Conservation (phyloP, 2,888 invertebrate species). For the Perizoma affinitatum region DNA sequence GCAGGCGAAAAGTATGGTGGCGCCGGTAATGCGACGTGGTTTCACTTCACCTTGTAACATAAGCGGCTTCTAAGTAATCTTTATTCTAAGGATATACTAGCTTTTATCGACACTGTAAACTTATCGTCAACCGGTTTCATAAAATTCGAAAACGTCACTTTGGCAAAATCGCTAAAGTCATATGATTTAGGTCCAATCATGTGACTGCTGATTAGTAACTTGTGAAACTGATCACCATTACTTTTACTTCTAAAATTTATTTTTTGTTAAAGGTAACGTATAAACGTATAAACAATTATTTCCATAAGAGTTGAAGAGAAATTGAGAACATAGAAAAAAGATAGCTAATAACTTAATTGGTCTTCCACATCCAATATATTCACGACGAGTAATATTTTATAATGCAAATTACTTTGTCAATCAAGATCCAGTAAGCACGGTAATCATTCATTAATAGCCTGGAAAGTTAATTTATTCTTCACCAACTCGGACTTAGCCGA, state of each 20-base stretch:
- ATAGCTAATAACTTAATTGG: constrained; percentile 3
- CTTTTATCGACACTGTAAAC: constrained; percentile 11
- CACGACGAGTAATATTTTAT: constrained; percentile 3
- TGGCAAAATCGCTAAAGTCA: constrained; percentile 1
- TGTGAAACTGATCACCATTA: no score
- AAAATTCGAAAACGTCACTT: neutral
- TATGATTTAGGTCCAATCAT: constrained; percentile 1
- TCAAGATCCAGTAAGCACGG: constrained; percentile 17
- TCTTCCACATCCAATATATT: no score
- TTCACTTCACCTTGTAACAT: no score
- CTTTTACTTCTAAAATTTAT: no score
- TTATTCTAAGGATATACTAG: neutral
- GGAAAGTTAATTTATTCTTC: constrained; percentile 24
- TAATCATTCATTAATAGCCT: constrained; percentile 12
- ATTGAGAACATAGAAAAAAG: constrained; percentile 30
- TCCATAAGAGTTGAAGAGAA: no score
- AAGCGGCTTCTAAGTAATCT: no score
- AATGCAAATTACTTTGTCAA: constrained; percentile 15
- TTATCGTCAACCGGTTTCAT: no score
- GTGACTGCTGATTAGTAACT: neutral
- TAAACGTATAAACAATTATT: no score
- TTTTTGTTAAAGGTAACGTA: no score
- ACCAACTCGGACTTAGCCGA: constrained; percentile 5
- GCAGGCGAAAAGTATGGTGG: no score
- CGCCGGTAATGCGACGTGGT: no score